Conservation (phyloP, 1,140 invertebrate genomes). For the Telenomus remus region DNA sequence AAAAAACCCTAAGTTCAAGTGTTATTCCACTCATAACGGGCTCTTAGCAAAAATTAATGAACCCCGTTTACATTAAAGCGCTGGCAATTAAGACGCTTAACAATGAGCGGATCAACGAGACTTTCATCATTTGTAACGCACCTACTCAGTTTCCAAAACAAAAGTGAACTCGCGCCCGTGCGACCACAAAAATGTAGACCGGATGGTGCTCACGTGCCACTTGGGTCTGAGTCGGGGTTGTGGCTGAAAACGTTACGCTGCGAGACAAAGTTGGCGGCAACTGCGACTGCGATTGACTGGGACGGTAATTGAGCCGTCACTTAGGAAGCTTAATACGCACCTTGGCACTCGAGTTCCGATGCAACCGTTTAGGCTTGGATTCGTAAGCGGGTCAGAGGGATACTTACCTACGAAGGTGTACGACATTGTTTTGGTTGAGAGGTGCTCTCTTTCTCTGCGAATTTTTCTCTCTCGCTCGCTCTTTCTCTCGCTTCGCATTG, state of each 20-base stretch:
- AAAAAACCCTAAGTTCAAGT: too few relatives aligned
- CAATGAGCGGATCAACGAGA: constrained; percentile 8
- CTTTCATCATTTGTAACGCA: constrained; percentile 33
- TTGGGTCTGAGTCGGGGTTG: constrained; percentile 22
- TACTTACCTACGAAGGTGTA: constrained; percentile 71
- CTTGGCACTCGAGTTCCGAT: constrained; percentile 40
- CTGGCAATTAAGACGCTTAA: constrained; percentile 2
- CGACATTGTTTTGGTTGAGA: constrained; percentile 73
- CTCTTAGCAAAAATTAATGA: too few relatives aligned
- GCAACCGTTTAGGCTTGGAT: constrained; percentile 63
- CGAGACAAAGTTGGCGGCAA: constrained; percentile 13
- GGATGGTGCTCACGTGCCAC: constrained; percentile 49
- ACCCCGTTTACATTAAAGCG: background rate
- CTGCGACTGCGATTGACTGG: constrained; percentile 44
- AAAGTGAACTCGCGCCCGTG: constrained; percentile 37
- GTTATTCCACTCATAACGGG: too few relatives aligned
- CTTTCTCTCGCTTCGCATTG: constrained; percentile 42
- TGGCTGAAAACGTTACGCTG: constrained; percentile 28
- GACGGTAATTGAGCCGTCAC: constrained; percentile 38
- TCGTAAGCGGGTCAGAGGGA: constrained; percentile 73
- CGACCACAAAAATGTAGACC: constrained; percentile 44
- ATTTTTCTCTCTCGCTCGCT: constrained; percentile 30
- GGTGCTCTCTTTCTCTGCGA: constrained; percentile 51
- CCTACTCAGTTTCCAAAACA: constrained; percentile 37
- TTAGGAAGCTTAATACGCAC: constrained; percentile 19